Percentiles rank a stretch among this genome's conserved stretches.
Conservation (phyloP, 2,888 invertebrate genomes). For the Seira musarum region DNA sequence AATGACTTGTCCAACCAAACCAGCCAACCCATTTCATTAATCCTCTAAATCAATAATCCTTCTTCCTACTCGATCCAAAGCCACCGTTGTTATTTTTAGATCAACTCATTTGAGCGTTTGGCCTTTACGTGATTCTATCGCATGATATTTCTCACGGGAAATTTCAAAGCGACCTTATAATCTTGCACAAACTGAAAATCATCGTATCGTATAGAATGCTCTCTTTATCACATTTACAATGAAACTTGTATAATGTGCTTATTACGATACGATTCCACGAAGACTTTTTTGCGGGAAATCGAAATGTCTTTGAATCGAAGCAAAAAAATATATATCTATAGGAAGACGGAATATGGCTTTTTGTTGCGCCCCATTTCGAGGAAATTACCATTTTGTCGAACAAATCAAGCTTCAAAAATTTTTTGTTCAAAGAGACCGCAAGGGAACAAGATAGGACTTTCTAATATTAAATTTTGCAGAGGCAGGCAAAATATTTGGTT, state of each 20-base stretch:
- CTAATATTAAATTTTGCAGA: conserved; percentile 2
- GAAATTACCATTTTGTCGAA: background rate
- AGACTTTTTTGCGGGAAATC: too few species aligned
- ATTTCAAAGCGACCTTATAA: background rate
- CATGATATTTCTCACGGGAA: background rate
- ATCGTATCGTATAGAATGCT: conserved; percentile 6
- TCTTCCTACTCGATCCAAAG: background rate
- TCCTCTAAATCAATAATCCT: conserved; percentile 21
- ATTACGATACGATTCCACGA: too few species aligned
- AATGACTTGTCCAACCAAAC: background rate
- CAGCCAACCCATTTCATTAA: background rate
- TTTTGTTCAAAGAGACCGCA: background rate
- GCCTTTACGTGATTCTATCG: conserved; percentile 14
- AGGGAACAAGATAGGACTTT: background rate
- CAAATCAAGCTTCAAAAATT: background rate
- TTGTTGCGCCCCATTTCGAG: too few species aligned
- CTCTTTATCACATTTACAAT: too few species aligned
- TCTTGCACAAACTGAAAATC: conserved; percentile 18
- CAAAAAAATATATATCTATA: too few species aligned
- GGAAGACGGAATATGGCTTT: too few species aligned
- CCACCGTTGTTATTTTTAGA: conserved; percentile 34
- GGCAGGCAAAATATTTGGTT: background rate
- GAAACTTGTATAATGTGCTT: too few species aligned
- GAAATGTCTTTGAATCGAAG: too few species aligned
- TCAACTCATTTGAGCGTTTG: conserved; percentile 38